phyloP scores from a whole-genome alignment of 35 echinoderm and acorn worm genomes.

The Strongylocentrotus purpuratus region DNA sequence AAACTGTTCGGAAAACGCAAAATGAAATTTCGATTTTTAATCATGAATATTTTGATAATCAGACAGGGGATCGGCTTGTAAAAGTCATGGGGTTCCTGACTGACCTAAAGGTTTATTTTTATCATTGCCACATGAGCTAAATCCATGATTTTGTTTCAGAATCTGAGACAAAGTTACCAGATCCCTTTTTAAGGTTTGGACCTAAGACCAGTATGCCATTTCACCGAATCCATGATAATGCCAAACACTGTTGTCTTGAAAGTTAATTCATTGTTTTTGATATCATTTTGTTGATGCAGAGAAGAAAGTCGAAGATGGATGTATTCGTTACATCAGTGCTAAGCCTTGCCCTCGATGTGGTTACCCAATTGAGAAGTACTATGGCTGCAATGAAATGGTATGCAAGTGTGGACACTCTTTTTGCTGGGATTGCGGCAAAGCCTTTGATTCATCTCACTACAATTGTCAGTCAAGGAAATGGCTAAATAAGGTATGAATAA shows the following conservation, averaged over 20 bases:
- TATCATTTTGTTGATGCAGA: not conserved
- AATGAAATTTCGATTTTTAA: too few relatives aligned
- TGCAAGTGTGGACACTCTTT: slow-evolving; percentile 42
- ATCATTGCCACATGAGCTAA: too few relatives aligned
- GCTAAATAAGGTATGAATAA: not conserved
- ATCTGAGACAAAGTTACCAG: too few relatives aligned
- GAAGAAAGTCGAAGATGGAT: not conserved
- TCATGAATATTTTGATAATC: too few relatives aligned
- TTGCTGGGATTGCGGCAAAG: slow-evolving; percentile 50
- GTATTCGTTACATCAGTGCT: not conserved
- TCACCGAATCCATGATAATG: not conserved
- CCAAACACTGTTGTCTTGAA: not conserved
- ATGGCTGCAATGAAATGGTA: slow-evolving; percentile 35
- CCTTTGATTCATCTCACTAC: not conserved
- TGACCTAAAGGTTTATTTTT: too few relatives aligned
- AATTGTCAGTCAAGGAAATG: not conserved
- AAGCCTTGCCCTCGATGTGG: slow-evolving; percentile 47
- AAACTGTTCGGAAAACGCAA: too few relatives aligned
- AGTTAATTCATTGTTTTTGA: not conserved
- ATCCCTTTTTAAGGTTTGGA: too few relatives aligned
- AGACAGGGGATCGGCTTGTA: too few relatives aligned
- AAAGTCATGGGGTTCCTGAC: too few relatives aligned
- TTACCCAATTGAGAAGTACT: slow-evolving; percentile 48
- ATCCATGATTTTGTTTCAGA: too few relatives aligned
- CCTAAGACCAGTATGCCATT: too few relatives aligned